Conservation (phyloP, 1,140 invertebrate genomes). For the Drosophila nikananu region DNA sequence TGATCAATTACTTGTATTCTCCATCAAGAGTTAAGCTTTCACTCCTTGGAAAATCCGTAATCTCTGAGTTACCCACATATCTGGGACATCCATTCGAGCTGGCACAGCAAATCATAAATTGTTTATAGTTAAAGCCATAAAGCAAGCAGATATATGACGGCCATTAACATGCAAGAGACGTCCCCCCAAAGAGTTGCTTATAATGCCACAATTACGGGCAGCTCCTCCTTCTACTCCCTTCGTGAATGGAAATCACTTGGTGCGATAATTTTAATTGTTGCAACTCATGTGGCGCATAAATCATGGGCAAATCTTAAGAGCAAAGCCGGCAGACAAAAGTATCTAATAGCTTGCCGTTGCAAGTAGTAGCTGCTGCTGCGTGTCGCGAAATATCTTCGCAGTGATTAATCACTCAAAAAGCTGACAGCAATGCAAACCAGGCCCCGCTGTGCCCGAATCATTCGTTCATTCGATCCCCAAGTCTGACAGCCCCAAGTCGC, state of each 20-base stretch:
- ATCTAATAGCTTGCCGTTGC: constrained; percentile 74
- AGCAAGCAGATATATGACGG: constrained; percentile 68
- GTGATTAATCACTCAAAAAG: constrained; percentile 80
- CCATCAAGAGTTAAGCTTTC: constrained; percentile 3
- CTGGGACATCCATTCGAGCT: constrained; percentile 12
- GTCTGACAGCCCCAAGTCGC: constrained; percentile 37
- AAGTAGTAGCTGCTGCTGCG: constrained; percentile 59
- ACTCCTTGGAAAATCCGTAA: neutral
- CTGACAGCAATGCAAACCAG: constrained; percentile 47
- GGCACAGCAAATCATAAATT: constrained; percentile 69
- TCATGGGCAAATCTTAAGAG: constrained; percentile 73
- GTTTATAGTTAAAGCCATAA: constrained; percentile 75
- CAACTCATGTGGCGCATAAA: constrained; percentile 62
- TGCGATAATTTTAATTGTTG: constrained; percentile 78
- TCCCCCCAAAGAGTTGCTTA: constrained; percentile 23
- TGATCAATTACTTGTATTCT: constrained; percentile 1
- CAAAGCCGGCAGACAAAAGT: constrained; percentile 63
- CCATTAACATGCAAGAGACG: constrained; percentile 64
- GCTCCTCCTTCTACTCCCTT: constrained; percentile 20
- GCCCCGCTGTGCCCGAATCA: neutral
- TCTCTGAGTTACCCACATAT: constrained; percentile 19
- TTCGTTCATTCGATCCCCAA: constrained; percentile 9
- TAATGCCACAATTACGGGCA: constrained; percentile 54
- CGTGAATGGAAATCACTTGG: constrained; percentile 36
- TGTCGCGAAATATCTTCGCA: constrained; percentile 70